phyloP scores from a whole-genome alignment of 2,113 vertebrate genomes.

The Diphyllodes magnificus region DNA sequence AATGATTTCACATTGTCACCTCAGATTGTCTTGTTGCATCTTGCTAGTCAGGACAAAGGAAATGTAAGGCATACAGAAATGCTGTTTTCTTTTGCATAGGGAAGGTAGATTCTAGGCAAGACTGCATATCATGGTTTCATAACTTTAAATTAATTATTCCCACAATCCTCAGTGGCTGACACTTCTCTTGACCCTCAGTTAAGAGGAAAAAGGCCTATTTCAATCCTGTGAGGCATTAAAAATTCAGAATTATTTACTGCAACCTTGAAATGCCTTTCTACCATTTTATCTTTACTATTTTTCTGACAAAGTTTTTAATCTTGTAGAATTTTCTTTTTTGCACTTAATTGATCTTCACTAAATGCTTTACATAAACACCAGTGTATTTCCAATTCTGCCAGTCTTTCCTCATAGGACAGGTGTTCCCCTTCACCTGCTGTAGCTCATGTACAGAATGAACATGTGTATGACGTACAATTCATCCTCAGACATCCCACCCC shows the following conservation, averaged over 20 bases:
- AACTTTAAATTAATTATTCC: background rate
- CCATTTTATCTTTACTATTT: background rate
- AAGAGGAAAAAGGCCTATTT: background rate
- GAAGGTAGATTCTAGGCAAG: background rate
- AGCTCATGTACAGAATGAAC: background rate
- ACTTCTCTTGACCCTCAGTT: background rate
- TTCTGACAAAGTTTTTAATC: background rate
- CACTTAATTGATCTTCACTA: background rate
- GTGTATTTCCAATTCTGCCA: background rate
- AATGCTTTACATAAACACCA: background rate
- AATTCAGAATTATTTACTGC: background rate
- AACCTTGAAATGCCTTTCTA: background rate
- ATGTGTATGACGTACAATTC: rapidly evolving
- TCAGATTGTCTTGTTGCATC: background rate
- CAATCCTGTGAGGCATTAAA: background rate
- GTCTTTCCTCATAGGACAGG: too few species aligned
- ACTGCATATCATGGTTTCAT: background rate
- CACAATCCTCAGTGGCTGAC: background rate
- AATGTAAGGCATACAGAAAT: background rate
- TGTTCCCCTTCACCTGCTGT: rapidly evolving
- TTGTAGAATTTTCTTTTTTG: background rate
- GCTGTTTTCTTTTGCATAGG: background rate
- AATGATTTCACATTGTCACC: background rate
- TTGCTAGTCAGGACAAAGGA: background rate
- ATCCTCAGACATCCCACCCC: background rate